A percentile compares a stretch with the other conserved stretches of the same genome.
Conservation (phyloP, 2,888 invertebrate species). For the Artemia sinica region DNA sequence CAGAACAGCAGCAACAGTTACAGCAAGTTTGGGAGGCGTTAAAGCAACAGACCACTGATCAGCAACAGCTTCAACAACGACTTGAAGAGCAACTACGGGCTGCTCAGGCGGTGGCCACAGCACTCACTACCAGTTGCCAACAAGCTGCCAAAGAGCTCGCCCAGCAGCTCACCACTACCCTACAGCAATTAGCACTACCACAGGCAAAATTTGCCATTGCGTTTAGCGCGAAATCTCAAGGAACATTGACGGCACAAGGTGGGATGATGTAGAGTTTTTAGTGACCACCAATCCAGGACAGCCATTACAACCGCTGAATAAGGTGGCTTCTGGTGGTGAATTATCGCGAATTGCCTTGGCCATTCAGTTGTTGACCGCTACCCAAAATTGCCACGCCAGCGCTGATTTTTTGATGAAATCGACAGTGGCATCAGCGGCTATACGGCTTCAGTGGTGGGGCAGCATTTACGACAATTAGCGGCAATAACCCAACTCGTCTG, state of each 20-base stretch:
- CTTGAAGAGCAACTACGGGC: background rate
- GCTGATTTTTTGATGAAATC: slow-evolving; percentile 14
- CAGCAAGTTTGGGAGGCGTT: too few species aligned
- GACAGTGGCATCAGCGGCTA: slow-evolving; percentile 16
- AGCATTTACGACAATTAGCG: too few species aligned
- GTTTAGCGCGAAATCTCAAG: background rate
- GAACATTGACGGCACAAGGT: too few species aligned
- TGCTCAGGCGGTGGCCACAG: background rate
- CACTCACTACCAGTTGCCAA: background rate
- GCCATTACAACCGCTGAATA: background rate
- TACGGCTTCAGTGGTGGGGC: too few species aligned
- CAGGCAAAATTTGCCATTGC: background rate
- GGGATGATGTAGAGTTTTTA: background rate
- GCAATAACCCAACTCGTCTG: too few species aligned
- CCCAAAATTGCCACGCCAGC: background rate
- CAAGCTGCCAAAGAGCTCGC: background rate
- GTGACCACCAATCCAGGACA: background rate
- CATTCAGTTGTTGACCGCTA: background rate
- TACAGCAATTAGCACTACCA: background rate
- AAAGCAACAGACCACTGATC: too few species aligned
- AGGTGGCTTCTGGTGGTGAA: slow-evolving; percentile 8
- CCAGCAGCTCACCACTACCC: background rate
- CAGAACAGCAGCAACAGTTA: too few species aligned
- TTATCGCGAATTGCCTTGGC: background rate
- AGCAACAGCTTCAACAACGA: background rate